phyloP scores from a whole-genome alignment of 2,888 invertebrate species.

The Seladonia tumulorum region DNA sequence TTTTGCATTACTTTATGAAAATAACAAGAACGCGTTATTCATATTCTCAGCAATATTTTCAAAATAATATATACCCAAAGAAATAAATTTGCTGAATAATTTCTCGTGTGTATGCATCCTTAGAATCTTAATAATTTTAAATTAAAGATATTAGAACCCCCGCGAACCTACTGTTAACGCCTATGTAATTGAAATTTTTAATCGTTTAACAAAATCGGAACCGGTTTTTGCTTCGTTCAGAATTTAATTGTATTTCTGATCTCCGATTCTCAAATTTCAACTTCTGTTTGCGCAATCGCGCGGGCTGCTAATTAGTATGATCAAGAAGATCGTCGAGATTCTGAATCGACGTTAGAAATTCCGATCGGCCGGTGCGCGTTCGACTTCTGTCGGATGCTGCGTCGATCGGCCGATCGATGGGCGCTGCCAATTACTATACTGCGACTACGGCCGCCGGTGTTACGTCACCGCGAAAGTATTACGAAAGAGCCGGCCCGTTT shows the following conservation, averaged over 20 bases:
- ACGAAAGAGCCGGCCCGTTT: slow-evolving; percentile 4
- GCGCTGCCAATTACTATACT: slow-evolving; percentile 16
- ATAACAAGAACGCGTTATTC: no score
- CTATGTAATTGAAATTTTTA: not conserved
- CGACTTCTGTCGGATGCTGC: slow-evolving; percentile 2
- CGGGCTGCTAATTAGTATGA: not conserved
- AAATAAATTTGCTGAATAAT: no score
- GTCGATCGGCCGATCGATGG: not conserved
- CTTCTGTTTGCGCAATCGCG: not conserved
- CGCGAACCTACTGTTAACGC: not conserved
- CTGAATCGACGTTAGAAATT: not conserved
- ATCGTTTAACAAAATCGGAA: no score
- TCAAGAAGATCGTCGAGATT: not conserved
- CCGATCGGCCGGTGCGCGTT: not conserved
- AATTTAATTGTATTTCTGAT: not conserved
- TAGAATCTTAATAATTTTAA: no score
- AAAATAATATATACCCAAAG: no score
- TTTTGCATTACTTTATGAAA: no score
- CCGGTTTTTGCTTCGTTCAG: no score
- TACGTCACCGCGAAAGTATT: slow-evolving; percentile 24
- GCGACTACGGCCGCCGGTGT: not conserved
- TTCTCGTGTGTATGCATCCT: no score
- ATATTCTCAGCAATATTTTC: no score
- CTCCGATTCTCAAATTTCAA: no score
- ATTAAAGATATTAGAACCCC: no score